A percentile compares a stretch with the other conserved stretches of the same genome.
phyloP scores from a whole-genome alignment of 1,140 invertebrate genomes.

The Nylanderia fulva region DNA sequence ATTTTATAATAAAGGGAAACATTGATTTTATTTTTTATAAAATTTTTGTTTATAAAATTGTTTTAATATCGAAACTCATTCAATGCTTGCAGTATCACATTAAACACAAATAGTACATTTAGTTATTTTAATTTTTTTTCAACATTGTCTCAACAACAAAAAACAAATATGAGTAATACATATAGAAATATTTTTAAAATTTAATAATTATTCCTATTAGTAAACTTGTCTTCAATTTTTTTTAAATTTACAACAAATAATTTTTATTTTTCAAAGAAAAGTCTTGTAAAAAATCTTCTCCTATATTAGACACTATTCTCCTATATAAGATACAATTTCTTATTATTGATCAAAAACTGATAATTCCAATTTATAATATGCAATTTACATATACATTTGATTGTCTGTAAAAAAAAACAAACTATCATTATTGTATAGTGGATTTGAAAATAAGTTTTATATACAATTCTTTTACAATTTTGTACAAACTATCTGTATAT shows the following conservation, averaged over 20 bases:
- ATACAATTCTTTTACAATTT: constrained; percentile 37
- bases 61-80: not conserved
- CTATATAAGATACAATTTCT: constrained; percentile 34
- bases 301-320: constrained; percentile 33
- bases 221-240: not conserved
- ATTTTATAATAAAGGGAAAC: not conserved
- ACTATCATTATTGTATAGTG: not conserved
- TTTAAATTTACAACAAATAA: not conserved
- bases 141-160: not conserved
- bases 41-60: not conserved
- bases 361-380: not conserved
- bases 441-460: constrained; percentile 29
- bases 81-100: not conserved
- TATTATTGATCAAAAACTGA: constrained; percentile 32
- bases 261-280: constrained; percentile 2
- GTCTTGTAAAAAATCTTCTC: not conserved
- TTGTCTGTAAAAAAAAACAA: not conserved
- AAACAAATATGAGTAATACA: not conserved
- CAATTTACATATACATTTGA: not conserved
- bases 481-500: constrained; percentile 51
- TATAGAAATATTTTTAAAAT: constrained; percentile 3
- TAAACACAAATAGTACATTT: not conserved
- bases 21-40: not conserved
- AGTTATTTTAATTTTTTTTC: too few relatives aligned
- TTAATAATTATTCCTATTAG: not conserved